Base-by-base conservation (phyloP, 2,888 invertebrate genomes). In the Troides oblongomaculatus region DNA sequence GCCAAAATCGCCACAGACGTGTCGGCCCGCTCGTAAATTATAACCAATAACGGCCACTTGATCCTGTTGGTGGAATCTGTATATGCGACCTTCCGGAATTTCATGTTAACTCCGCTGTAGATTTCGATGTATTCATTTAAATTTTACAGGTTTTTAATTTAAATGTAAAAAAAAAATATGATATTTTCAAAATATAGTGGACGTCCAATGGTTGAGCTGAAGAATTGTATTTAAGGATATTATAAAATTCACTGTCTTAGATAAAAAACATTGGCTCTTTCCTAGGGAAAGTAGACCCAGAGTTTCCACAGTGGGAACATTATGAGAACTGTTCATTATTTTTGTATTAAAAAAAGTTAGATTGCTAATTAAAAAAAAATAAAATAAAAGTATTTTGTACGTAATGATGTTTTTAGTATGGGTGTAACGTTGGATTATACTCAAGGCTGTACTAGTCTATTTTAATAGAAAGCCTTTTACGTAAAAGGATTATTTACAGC, bases 1-100 rank as follows among this genome's bases (percentile, higher is more conserved):
- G 77, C 80, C 80, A 78, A 78, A 82, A 78, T 76, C 74, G 73
- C 73, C 65, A 59, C 62, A 71, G 71, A 72, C 69, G 66, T 66
- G 66, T 66, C 68, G 69, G 63, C 60, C 46, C 56, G 71, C 43
- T 74, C 70, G 68, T 74, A 72, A 77, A 73, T 74, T 67, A 72
- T 63, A 66, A 46, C 64, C 67, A 67, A 43, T 68, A 67, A 70
- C 65, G 71, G 62, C 64, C 59, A 56, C 69, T 63, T 68, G 64
- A 64, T 57, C 58, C 12, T 62, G 53, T 53, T 58, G 18, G 23
- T 18, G 59, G 5, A n/a, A n/a, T n/a, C n/a, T 36, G 36, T 39
- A 60, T 1, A 36, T 60, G 25, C 59, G 25, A 5, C 18, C 1
- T 53, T n/a, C 18, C 4, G n/a, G 53, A 53, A 53, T 46, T 14